phyloP scores from a whole-genome alignment of 2,797 vertebrate species.

The Enteromius afrohamiltoni region DNA sequence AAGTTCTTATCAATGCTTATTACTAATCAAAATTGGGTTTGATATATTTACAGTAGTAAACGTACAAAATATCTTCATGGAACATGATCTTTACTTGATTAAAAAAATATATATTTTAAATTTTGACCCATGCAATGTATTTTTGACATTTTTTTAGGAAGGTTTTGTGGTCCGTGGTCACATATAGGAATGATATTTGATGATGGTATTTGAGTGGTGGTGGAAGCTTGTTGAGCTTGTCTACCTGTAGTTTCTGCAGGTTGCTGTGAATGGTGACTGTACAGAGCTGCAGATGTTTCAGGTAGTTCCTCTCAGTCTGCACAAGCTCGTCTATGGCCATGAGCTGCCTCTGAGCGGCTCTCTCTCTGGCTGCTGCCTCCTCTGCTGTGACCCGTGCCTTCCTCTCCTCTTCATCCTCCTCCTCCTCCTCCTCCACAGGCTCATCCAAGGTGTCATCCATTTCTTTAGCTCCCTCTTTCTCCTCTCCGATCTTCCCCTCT shows the following conservation, averaged over 20 bases:
- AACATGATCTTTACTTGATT: no score
- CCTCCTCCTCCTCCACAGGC: not conserved
- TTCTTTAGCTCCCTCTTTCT: not conserved
- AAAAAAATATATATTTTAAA: no score
- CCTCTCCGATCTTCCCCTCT: conserved; percentile 36
- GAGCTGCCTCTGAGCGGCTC: conserved; percentile 76
- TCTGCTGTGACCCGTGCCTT: conserved; percentile 61
- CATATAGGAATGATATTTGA: not conserved
- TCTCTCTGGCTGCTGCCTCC: conserved; percentile 67
- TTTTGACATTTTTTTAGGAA: no score
- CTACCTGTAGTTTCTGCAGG: conserved; percentile 82
- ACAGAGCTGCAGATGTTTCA: conserved; percentile 81
- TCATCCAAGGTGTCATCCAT: conserved; percentile 41
- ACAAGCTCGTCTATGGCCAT: conserved; percentile 86
- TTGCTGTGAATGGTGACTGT: conserved; percentile 79
- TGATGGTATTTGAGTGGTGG: not conserved
- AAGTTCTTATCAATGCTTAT: no score
- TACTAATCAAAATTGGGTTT: no score
- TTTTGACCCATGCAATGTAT: no score
- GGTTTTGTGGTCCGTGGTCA: no score
- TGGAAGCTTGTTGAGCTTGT: not conserved
- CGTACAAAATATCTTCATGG: no score
- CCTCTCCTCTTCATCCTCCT: conserved; percentile 49
- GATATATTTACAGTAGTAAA: no score
- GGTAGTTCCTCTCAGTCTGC: conserved; percentile 87